These are phyloP conservation scores for Sardinella longiceps DNA, from an alignment of 2,797 vertebrate species.

Conservation along the genomic window DNA sequence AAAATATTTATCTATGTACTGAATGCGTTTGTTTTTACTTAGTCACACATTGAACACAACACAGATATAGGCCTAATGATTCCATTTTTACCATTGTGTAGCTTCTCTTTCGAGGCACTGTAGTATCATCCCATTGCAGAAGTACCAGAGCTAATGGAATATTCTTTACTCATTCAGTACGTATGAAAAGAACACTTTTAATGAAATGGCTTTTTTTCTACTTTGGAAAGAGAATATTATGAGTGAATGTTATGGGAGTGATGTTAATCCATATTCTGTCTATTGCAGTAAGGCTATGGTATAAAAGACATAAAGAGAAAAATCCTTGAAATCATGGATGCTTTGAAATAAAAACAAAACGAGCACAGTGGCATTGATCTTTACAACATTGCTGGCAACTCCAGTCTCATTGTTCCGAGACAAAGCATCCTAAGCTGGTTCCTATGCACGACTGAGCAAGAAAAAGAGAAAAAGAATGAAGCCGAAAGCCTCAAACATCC, in stretches of 20 bases:
- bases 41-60: background rate
- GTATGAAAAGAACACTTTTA: background rate
- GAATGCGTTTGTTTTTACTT: background rate
- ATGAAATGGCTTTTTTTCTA: background rate
- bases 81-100: too few relatives aligned
- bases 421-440: background rate
- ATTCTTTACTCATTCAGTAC: background rate
- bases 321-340: background rate
- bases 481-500: too few relatives aligned
- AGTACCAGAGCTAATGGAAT: background rate
- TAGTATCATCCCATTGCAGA: background rate
- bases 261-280: background rate
- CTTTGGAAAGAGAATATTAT: too few relatives aligned
- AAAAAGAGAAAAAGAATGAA: too few relatives aligned
- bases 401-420: background rate
- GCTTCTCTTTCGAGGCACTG: too few relatives aligned
- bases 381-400: background rate
- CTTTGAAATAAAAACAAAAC: background rate
- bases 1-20: background rate
- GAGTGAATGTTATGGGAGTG: background rate
- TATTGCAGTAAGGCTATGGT: background rate
- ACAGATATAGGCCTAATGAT: background rate
- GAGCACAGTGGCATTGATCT: background rate
- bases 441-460: too few relatives aligned
- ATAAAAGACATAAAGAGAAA: background rate